phyloP scores from a whole-genome alignment of 2,888 invertebrate genomes.

The Elaeidobius kamerunicus region DNA sequence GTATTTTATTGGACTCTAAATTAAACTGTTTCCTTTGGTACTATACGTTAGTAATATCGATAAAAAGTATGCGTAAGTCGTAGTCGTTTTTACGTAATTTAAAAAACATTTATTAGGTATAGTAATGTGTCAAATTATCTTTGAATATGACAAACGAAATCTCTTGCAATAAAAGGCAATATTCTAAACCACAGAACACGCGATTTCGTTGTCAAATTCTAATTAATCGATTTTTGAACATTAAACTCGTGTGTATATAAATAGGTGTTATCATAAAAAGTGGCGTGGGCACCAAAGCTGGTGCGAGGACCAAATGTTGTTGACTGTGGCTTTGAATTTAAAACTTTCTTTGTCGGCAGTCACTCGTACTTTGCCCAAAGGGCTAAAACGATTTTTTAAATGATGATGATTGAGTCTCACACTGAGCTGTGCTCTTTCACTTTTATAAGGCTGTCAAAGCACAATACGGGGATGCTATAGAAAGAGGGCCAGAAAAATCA shows the following conservation, averaged over 20 bases:
- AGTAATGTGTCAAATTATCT: not conserved
- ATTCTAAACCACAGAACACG: no score
- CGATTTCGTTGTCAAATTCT: no score
- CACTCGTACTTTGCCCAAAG: conserved; percentile 9
- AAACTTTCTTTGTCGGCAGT: conserved; percentile 15
- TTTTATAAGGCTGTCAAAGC: conserved; percentile 48
- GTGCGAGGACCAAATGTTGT: conserved; percentile 50
- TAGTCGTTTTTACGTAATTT: conserved; percentile 47
- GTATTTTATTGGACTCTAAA: conserved; percentile 26
- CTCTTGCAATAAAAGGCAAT: no score
- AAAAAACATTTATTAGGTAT: conserved; percentile 17
- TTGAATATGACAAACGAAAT: conserved; percentile 6
- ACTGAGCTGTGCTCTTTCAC: conserved; percentile 35
- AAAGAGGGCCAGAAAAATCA: not conserved
- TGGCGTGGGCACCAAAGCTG: conserved; percentile 48
- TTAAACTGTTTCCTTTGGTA: conserved; percentile 40
- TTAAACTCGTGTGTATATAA: conserved; percentile 36
- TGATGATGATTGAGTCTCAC: conserved; percentile 21
- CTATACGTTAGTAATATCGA: conserved; percentile 43
- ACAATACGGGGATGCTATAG: conserved; percentile 40
- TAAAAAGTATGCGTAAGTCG: conserved; percentile 47
- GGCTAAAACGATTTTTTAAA: conserved; percentile 3
- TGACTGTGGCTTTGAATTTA: conserved; percentile 34
- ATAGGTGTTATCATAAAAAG: conserved; percentile 45
- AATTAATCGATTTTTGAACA: conserved; percentile 4